Evolutionary conservation across 2,888 invertebrate genomes (phyloP), one percentile per base, ranked within the genome.

Genomic region (Ypsolopha sequella): DNA sequence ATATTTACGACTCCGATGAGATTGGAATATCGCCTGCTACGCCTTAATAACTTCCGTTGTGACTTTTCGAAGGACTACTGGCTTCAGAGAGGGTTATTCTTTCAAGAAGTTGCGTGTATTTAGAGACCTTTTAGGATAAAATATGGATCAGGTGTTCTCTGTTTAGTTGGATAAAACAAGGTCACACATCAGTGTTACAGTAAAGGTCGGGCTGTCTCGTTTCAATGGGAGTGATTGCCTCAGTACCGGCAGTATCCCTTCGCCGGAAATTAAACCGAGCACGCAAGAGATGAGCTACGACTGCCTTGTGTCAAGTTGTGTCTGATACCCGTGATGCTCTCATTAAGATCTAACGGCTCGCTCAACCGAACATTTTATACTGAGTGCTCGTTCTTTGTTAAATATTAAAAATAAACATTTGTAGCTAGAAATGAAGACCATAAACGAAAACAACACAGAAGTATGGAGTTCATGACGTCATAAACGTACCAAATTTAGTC

Each of bases 1-100:
- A 73, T 70, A 73, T 75, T 73, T 73, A 75, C 69, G 65, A 64
- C 65, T 63, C 70, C 63, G 59, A 63, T 61, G 62, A 66, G 71
- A 73, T 65, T 58, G 60, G 64, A 68, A 71, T 66, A 72, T 70
- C 67, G 64, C 69, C 69, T 65, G 59, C 58, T 57, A 56, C 61
- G 66, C 65, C 65, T 66, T 70, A 71, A 72, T 68, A 70, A 66
- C 66, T 64, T 68, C 60, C 57, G 60, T 60, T 56, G 52, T 57
- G 61, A 36, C 24, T 24, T 33, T 13, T 64, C 62, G 60, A 57
- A 64, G 63, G 55, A 51, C 52, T 48, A 57, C 58, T 55, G 56
- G 61, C 65, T 64, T 64, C 57, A 57, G 60, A 66, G 61, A 56
- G 58, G 61, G 60, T 60, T 46, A 24, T 24, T 24, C 4, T 24